phyloP scores from a whole-genome alignment of 2,888 invertebrate species.

The Sphecodes monilicornis region DNA sequence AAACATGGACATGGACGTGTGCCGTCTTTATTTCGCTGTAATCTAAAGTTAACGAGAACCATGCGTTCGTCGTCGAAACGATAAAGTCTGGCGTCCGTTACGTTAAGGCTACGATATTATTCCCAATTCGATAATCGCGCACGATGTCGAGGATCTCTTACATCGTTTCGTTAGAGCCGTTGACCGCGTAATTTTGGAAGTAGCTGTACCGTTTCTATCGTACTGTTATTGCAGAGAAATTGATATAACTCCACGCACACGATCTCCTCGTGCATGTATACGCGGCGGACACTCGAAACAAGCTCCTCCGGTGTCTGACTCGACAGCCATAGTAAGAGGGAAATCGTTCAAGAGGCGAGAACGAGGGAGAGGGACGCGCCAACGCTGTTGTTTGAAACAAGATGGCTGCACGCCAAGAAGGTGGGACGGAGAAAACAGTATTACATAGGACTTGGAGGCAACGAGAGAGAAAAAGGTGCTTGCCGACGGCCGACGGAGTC shows the following conservation, averaged over 20 bases:
- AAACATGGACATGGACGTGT: neutral
- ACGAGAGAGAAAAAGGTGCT: neutral
- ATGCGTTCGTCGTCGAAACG: conserved; percentile 12
- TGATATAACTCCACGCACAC: conserved; percentile 71
- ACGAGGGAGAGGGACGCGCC: conserved; percentile 2
- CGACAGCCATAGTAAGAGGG: conserved; percentile 47
- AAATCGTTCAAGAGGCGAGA: conserved; percentile 27
- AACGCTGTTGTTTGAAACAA: conserved; percentile 5
- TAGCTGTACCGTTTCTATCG: conserved; percentile 69
- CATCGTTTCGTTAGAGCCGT: neutral
- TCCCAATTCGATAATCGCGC: neutral
- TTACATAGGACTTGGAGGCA: neutral
- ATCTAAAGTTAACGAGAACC: conserved; percentile 7
- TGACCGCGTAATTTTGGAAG: conserved; percentile 54
- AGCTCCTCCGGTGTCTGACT: conserved; percentile 53
- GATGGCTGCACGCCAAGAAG: conserved; percentile 24
- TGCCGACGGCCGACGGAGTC: no score
- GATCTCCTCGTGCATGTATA: conserved; percentile 32
- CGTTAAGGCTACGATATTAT: conserved; percentile 19
- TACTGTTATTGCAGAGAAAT: conserved; percentile 73
- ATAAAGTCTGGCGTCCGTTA: conserved; percentile 26
- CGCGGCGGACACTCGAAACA: conserved; percentile 8
- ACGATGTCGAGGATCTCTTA: neutral
- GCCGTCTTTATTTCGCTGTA: conserved; percentile 15
- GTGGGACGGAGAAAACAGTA: conserved; percentile 38